phyloP scores from a whole-genome alignment of 2,113 vertebrate species.

The Daubentonia madagascariensis region DNA sequence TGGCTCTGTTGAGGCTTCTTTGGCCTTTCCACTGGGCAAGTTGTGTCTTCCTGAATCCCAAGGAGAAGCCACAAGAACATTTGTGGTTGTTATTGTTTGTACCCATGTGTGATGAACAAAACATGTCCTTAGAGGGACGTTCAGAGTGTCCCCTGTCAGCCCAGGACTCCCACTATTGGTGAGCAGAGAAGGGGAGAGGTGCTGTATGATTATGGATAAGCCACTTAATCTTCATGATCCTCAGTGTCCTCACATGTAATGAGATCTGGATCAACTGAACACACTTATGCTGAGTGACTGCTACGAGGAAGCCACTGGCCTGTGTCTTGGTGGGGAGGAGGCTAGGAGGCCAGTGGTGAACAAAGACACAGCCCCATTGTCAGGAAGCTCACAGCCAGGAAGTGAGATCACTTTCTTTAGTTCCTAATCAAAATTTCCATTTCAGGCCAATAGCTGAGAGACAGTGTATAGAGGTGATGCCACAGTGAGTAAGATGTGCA shows the following conservation, averaged over 20 bases:
- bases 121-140: not conserved
- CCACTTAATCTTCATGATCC: not conserved
- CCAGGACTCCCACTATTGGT: not conserved
- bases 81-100: not conserved
- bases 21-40: not conserved
- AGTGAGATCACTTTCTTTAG: not conserved
- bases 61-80: not conserved
- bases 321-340: not conserved
- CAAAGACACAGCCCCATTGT: not conserved
- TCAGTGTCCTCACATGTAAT: not conserved
- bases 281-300: not conserved
- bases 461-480: not conserved
- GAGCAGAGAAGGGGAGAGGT: not conserved
- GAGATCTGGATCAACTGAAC: not conserved
- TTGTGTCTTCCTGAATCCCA: not conserved
- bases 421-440: not conserved
- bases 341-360: not conserved
- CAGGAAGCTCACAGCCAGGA: not conserved
- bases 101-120: not conserved
- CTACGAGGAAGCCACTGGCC: not conserved
- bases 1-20: not conserved
- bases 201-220: not conserved
- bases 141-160: not conserved
- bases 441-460: not conserved
- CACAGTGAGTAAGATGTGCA: not conserved